Percentiles rank a stretch among this genome's conserved stretches.
phyloP scores from a whole-genome alignment of 2,113 vertebrate species.

The Boulengeromyrus knoepffleri region DNA sequence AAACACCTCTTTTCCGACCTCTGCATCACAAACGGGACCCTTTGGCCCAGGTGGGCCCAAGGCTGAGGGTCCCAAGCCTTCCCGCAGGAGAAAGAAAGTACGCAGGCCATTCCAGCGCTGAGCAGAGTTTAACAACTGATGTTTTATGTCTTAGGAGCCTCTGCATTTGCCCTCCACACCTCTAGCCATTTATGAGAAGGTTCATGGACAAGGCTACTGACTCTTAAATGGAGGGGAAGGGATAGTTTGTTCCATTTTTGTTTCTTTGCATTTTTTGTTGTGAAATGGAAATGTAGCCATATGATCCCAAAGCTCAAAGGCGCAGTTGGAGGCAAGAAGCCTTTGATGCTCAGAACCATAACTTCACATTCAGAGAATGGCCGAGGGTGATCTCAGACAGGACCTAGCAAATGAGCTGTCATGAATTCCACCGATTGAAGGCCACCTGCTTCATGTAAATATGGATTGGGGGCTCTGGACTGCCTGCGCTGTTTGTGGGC shows the following conservation, averaged over 20 bases:
- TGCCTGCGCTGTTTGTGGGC: not conserved
- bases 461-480: not conserved
- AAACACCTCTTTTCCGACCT: constrained; percentile 45
- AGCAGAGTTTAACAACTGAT: constrained; percentile 32
- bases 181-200: not conserved
- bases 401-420: not conserved
- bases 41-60: constrained; percentile 54
- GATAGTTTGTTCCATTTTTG: not conserved
- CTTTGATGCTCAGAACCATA: not conserved
- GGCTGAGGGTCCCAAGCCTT: constrained; percentile 64
- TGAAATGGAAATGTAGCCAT: constrained; percentile 1
- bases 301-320: not conserved
- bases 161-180: not conserved
- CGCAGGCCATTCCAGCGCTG: constrained; percentile 84
- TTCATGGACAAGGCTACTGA: not conserved
- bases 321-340: not conserved
- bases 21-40: constrained; percentile 55
- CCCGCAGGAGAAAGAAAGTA: constrained; percentile 76
- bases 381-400: not conserved
- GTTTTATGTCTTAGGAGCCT: not conserved
- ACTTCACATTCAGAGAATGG: not conserved
- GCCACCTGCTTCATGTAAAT: not conserved
- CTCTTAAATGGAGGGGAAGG: not conserved
- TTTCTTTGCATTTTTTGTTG: not conserved
- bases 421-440: not conserved